phyloP scores from a whole-genome alignment of 2,888 invertebrate species.

The Meghimatium bilineatum region DNA sequence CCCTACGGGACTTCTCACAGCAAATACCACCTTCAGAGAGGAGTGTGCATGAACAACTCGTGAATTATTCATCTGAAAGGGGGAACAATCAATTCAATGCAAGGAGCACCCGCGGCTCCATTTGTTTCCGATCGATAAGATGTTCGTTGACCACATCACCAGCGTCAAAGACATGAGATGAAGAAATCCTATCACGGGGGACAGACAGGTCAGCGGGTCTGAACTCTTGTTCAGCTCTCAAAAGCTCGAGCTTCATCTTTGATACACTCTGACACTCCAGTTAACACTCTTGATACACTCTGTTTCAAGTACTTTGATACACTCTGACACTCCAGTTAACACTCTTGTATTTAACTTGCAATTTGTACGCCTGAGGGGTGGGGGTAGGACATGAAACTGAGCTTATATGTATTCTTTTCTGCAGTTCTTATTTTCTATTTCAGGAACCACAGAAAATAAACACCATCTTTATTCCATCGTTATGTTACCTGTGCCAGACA shows the following conservation, averaged over 20 bases:
- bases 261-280: too few species aligned
- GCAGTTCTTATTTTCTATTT: too few species aligned
- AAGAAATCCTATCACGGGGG: background rate
- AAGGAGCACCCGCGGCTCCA: background rate
- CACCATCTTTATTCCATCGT: too few species aligned
- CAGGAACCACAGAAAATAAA: too few species aligned
- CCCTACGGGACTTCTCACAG: background rate
- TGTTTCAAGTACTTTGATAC: too few species aligned
- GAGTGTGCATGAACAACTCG: background rate
- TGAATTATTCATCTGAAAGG: constrained; percentile 25
- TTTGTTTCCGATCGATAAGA: constrained; percentile 26
- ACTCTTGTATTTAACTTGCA: too few species aligned
- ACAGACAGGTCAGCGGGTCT: background rate
- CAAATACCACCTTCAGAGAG: background rate
- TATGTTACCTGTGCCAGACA: too few species aligned
- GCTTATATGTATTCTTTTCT: too few species aligned
- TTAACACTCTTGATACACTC: too few species aligned
- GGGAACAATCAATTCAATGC: constrained; percentile 24
- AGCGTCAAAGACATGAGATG: background rate
- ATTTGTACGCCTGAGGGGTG: too few species aligned
- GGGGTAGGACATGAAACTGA: too few species aligned
- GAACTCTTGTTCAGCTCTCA: background rate
- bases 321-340: too few species aligned
- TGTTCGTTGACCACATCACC: background rate
- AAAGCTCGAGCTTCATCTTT: background rate